phyloP scores from a whole-genome alignment of 2,113 vertebrate species.

The Rhinichthys klamathensis region DNA sequence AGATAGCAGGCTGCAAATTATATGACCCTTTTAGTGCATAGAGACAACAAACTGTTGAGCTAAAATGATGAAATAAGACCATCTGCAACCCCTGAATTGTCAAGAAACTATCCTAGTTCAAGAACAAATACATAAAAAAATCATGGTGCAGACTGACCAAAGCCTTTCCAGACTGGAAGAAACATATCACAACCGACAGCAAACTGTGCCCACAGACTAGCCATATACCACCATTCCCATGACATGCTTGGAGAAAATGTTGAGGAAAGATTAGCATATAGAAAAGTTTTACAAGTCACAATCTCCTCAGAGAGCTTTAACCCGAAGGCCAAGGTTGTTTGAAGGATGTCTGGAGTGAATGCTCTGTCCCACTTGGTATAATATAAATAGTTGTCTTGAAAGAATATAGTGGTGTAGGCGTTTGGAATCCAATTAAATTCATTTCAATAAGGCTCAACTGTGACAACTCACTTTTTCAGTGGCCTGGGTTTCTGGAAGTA shows the following conservation, averaged over 20 bases:
- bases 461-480: background rate
- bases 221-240: background rate
- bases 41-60: background rate
- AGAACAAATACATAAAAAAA: background rate
- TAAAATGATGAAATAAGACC: background rate
- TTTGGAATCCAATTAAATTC: background rate
- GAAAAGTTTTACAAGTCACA: background rate
- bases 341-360: background rate
- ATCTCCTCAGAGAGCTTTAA: background rate
- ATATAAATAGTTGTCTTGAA: background rate
- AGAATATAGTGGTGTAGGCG: background rate
- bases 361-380: background rate
- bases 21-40: background rate
- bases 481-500: background rate
- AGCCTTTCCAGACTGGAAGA: background rate
- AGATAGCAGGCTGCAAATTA: conserved; percentile 2
- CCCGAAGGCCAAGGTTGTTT: background rate
- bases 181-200: background rate
- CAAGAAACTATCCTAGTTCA: background rate
- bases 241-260: background rate
- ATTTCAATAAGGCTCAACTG: background rate
- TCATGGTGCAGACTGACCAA: background rate
- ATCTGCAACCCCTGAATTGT: background rate
- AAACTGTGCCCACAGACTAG: background rate
- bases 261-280: background rate